These are phyloP conservation scores for Lophius americanus DNA, from an alignment of 2,797 vertebrate genomes.

Conservation along the genomic window DNA sequence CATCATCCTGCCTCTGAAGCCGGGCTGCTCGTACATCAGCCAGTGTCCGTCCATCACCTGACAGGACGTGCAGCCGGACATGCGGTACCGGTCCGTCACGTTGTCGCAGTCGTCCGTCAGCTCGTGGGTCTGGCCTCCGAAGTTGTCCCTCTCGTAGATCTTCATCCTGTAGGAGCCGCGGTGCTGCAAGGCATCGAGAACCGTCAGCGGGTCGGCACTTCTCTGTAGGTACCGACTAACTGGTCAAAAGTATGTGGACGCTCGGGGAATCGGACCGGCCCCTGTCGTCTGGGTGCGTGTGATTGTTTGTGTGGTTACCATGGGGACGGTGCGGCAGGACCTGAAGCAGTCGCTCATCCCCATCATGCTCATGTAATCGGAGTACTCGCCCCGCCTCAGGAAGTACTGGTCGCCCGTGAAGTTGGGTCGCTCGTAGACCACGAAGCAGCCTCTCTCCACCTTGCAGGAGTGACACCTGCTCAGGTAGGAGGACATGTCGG, in stretches of 20 bases:
- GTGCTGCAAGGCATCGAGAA: constrained; percentile 23
- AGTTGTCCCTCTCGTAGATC: constrained; percentile 61
- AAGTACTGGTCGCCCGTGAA: constrained; percentile 66
- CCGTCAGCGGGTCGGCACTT: not conserved
- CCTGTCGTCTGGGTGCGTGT: no score
- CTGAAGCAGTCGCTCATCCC: constrained; percentile 54
- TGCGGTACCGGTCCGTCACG: constrained; percentile 50
- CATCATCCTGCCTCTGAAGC: constrained; percentile 53
- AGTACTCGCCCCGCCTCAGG: constrained; percentile 59
- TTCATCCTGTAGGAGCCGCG: constrained; percentile 51
- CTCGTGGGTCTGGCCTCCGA: constrained; percentile 47
- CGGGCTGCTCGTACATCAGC: constrained; percentile 59
- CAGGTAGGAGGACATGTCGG: constrained; percentile 65
- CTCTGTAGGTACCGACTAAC: no score
- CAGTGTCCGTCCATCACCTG: constrained; percentile 61
- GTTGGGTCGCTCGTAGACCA: constrained; percentile 63
- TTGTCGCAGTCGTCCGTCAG: constrained; percentile 60
- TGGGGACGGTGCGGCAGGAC: constrained; percentile 64
- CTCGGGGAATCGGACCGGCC: no score
- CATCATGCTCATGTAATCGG: constrained; percentile 57
- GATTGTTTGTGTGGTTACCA: constrained; percentile 39
- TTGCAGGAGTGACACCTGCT: constrained; percentile 65
- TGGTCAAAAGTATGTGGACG: no score
- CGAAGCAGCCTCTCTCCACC: constrained; percentile 66
- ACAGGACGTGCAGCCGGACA: constrained; percentile 59